Base-by-base conservation (phyloP, 2,888 invertebrate genomes). In the Strigamia maritima region DNA sequence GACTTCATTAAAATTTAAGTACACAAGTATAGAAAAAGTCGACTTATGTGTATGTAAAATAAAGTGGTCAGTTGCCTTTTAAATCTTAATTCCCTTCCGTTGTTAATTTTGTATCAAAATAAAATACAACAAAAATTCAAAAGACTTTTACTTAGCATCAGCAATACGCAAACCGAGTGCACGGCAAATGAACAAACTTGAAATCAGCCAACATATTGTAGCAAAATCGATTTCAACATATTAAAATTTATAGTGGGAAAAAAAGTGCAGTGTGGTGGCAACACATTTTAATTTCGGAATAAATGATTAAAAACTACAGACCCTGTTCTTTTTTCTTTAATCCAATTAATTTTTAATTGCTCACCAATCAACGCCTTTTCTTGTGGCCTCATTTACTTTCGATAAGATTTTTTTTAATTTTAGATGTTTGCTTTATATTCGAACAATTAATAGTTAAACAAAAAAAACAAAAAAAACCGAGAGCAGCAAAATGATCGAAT, bases 311-410 rank as follows among this genome's bases (percentile, higher is more conserved):
- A 70, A 70, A 70, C 4, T 19, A 54, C n/a, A 22, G 54, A 70
- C 70, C 24, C 1, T 28, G n/a, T 24, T 26, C 2, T 70, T 28
- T 70, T 70, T 70, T 28, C n/a, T 28, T 8, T 16, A 1, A 70
- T 28, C 70, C 70, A 70, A 54, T 54, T 70, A 70, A 70, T 70
- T 70, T 28, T 70, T 70, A 70, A 70, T 70, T 70, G 70, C 26
- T 54, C 54, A n/a, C 54, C 22, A 1, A 54, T 54, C 54, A 54
- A 54, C 54, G 8, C 19, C 19, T 8, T 54, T 54, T 54, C 54
- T 7, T 54, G 22, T 19, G 19, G 70, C 70, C 70, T 70, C 14
- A 12, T 14, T 70, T 70, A 70, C 8, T 16, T 28, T 3, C 26
- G 22, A 8, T 65, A 22, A 65, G 16, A 54, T 54, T 38, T 38